Conservation (phyloP, 2,113 vertebrate species). For the Lophotis ruficrista region DNA sequence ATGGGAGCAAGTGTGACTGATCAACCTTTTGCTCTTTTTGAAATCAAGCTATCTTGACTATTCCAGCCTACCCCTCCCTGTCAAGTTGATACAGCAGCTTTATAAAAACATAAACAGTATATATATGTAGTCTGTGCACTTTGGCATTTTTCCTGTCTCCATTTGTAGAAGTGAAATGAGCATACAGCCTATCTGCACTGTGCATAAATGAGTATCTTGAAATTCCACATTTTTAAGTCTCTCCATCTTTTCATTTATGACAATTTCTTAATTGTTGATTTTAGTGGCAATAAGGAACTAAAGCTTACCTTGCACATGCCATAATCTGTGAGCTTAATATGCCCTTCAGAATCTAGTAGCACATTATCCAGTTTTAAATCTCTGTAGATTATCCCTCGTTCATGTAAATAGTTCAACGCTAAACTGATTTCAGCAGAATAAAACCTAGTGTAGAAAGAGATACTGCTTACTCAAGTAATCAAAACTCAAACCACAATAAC, state of each 20-base stretch:
- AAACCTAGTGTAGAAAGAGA: slow-evolving; percentile 82
- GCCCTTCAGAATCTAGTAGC: slow-evolving; percentile 95
- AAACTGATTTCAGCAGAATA: slow-evolving; percentile 99
- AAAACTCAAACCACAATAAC: background rate
- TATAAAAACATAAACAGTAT: background rate
- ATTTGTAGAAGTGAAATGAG: background rate
- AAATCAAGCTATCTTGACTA: background rate
- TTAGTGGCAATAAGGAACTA: background rate
- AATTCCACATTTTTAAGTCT: background rate
- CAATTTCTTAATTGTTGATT: background rate
- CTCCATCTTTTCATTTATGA: background rate
- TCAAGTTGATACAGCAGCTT: background rate
- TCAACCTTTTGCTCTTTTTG: background rate
- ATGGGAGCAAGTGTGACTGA: background rate
- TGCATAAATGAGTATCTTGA: background rate
- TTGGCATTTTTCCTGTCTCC: background rate
- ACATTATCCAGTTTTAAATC: slow-evolving; percentile 99
- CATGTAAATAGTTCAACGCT: slow-evolving; percentile 98
- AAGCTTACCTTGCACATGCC: slow-evolving; percentile 97
- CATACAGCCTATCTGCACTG: background rate
- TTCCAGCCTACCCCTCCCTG: background rate
- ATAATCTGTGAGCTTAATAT: slow-evolving; percentile 99
- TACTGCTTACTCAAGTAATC: background rate
- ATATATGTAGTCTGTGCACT: background rate
- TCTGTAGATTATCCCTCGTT: slow-evolving; percentile 98